phyloP scores from a whole-genome alignment of 2,113 vertebrate genomes.

The Scomber colias region DNA sequence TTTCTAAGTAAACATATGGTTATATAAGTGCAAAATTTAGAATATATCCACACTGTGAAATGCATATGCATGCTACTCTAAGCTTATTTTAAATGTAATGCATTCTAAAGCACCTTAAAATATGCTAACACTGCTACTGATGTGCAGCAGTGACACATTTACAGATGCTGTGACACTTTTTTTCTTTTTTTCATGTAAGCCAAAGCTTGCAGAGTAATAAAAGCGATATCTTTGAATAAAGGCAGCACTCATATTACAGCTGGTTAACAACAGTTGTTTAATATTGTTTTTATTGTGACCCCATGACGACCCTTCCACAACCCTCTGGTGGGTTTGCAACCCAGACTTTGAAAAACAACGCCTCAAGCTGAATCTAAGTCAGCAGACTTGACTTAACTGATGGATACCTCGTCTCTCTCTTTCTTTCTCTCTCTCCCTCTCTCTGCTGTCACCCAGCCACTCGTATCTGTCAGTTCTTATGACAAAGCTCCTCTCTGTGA shows the following conservation, averaged over 20 bases:
- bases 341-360: conserved; percentile 14
- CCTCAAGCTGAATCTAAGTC: conserved; percentile 41
- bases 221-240: not conserved
- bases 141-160: not conserved
- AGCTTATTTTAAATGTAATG: not conserved
- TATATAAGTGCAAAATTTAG: not conserved
- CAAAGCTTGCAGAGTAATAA: not conserved
- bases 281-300: conserved; percentile 6
- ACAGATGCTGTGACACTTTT: not conserved
- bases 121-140: not conserved
- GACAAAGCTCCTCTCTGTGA: conserved; percentile 48
- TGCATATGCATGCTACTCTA: not conserved
- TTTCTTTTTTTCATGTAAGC: not conserved
- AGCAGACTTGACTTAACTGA: conserved; percentile 48
- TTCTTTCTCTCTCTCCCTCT: conserved; percentile 22
- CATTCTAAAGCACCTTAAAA: too few species aligned
- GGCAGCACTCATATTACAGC: not conserved
- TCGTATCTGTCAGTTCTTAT: conserved; percentile 62
- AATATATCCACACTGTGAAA: too few species aligned
- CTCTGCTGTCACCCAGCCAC: conserved; percentile 43
- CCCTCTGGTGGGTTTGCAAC: not conserved
- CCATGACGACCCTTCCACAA: not conserved
- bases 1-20: not conserved
- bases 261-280: not conserved
- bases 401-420: conserved; percentile 12